Conservation (phyloP, 2,888 invertebrate species). For the Noctua janthina region DNA sequence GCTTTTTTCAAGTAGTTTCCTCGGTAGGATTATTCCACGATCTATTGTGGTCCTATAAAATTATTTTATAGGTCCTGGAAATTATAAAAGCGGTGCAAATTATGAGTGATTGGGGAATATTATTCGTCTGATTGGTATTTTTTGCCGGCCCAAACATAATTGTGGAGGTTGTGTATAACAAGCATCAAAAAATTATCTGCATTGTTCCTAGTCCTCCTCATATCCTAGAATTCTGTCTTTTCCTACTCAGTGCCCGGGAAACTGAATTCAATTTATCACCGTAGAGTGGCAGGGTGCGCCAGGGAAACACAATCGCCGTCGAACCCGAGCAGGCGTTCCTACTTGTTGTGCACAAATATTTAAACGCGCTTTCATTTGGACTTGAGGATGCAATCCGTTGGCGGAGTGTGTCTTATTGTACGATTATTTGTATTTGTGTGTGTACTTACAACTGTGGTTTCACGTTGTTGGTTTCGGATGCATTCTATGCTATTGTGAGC, state of each 20-base stretch:
- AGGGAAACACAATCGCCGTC: conserved; percentile 53
- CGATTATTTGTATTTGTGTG: conserved; percentile 19
- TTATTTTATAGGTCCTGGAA: too few relatives aligned
- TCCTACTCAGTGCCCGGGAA: not conserved
- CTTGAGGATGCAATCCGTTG: conserved; percentile 27
- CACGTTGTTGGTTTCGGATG: not conserved
- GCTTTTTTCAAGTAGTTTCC: too few relatives aligned
- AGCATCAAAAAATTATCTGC: not conserved
- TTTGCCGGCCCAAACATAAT: too few relatives aligned
- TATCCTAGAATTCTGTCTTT: conserved; percentile 15
- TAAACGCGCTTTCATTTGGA: conserved; percentile 45
- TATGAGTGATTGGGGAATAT: too few relatives aligned
- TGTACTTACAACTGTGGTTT: not conserved
- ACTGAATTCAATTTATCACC: conserved; percentile 51
- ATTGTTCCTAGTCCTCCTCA: not conserved
- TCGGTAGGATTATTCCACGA: too few relatives aligned
- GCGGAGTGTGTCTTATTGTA: not conserved
- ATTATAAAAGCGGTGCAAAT: too few relatives aligned
- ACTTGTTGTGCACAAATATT: conserved; percentile 53
- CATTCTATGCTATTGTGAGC: not conserved
- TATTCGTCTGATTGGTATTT: too few relatives aligned
- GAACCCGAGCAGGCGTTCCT: conserved; percentile 15
- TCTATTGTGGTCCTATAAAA: too few relatives aligned
- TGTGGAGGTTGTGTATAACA: not conserved
- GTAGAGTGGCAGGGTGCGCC: conserved; percentile 27